phyloP scores from a whole-genome alignment of 2,797 vertebrate genomes.

The Squalus acanthias region DNA sequence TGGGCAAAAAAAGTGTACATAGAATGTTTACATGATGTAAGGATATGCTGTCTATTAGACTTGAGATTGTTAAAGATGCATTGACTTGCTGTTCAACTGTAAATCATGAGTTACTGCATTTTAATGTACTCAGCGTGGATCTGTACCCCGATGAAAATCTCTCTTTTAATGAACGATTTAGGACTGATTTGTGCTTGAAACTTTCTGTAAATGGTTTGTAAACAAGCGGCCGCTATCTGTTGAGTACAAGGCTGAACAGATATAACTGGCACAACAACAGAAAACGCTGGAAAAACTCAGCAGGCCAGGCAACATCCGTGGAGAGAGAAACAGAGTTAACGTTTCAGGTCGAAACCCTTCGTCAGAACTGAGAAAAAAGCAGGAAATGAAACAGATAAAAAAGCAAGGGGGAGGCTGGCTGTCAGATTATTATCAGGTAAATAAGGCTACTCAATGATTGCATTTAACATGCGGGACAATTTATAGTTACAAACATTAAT shows the following conservation, averaged over 20 bases:
- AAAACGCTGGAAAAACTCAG: no score
- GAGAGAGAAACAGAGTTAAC: no score
- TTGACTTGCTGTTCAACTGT: background rate
- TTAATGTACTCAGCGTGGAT: background rate
- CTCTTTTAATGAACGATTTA: conserved; percentile 17
- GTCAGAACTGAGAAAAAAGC: no score
- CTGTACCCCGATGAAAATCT: conserved; percentile 14
- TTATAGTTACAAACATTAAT: background rate
- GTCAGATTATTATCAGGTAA: background rate
- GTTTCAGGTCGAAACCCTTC: no score
- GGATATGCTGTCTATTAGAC: background rate
- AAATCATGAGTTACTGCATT: background rate
- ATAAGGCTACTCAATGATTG: no score
- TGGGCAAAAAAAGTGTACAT: background rate
- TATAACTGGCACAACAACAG: no score
- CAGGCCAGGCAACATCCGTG: no score
- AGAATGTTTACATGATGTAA: background rate
- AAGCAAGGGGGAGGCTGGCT: background rate
- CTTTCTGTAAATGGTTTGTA: background rate
- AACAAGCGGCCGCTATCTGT: no score
- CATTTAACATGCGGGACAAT: background rate
- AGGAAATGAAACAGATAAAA: no score
- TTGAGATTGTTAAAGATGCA: background rate
- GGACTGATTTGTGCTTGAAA: background rate
- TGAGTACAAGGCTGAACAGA: background rate